A percentile compares a stretch with the other conserved stretches of the same genome.
Conservation (phyloP, 1,140 invertebrate genomes). For the Halictus rubicundus region DNA sequence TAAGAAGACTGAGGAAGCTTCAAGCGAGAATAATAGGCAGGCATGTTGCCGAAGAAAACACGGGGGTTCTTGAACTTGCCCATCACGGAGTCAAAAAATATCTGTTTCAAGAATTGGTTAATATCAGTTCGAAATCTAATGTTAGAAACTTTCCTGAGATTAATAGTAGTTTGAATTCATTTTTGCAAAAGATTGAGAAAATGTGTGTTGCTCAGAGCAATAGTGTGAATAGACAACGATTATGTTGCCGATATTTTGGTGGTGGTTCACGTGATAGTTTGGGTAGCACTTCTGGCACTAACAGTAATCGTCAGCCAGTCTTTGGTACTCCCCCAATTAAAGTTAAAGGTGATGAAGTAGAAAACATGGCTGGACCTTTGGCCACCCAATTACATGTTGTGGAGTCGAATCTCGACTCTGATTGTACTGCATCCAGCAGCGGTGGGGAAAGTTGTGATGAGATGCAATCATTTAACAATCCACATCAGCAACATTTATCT, state of each 20-base stretch:
- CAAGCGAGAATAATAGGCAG: conserved; percentile 87
- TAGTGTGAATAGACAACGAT: conserved; percentile 71
- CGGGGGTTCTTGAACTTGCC: conserved; percentile 86
- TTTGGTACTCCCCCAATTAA: conserved; percentile 79
- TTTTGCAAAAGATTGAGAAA: conserved; percentile 76
- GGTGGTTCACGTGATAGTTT: conserved; percentile 82
- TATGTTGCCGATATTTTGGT: conserved; percentile 82
- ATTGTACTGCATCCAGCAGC: conserved; percentile 95
- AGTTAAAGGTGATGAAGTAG: conserved; percentile 81
- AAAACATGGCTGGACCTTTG: conserved; percentile 86
- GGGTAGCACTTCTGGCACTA: conserved; percentile 67
- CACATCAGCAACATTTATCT: conserved; percentile 86
- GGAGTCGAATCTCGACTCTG: conserved; percentile 90
- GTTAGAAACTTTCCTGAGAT: conserved; percentile 72
- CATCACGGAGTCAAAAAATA: conserved; percentile 80
- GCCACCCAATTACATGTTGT: conserved; percentile 86
- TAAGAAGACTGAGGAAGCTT: conserved; percentile 87
- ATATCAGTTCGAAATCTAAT: conserved; percentile 68
- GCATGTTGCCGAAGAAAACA: conserved; percentile 88
- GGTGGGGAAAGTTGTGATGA: conserved; percentile 97
- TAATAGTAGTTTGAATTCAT: conserved; percentile 68
- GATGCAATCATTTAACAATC: conserved; percentile 89
- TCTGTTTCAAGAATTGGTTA: conserved; percentile 75
- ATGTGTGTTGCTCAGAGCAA: conserved; percentile 74
- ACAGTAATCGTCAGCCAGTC: conserved; percentile 70